Percentiles rank a stretch among this genome's conserved stretches.
Evolutionary conservation across 2,888 invertebrate genomes (phyloP).

Genomic region (Nymphalis urticae): DNA sequence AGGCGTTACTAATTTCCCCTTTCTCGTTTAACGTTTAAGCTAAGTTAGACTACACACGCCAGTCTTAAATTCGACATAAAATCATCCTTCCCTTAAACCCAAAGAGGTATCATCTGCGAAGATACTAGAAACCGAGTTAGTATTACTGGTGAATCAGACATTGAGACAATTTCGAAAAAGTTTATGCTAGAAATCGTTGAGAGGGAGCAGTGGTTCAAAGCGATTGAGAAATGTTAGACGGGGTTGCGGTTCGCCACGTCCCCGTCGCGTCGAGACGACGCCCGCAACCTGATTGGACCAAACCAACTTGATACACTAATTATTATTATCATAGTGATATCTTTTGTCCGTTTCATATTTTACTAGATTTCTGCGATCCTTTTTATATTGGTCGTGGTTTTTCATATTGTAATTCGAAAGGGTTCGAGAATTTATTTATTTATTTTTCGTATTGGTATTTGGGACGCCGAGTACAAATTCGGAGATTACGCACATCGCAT

Average conservation of each 20-base stretch:
- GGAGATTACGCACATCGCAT: conserved; percentile 72
- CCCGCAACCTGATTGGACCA: conserved; percentile 52
- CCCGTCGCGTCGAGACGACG: conserved; percentile 57
- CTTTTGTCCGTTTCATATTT: conserved; percentile 6
- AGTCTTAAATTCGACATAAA: background rate
- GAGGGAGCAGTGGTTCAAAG: conserved; percentile 59
- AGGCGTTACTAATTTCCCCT: background rate
- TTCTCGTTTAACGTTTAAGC: conserved; percentile 1
- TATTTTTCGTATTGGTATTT: conserved; percentile 60
- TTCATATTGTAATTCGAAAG: conserved; percentile 32
- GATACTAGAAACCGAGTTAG: too few relatives aligned
- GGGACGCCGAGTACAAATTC: conserved; percentile 58
- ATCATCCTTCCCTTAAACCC: background rate
- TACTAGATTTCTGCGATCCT: background rate
- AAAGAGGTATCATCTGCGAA: too few relatives aligned
- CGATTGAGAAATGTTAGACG: conserved; percentile 62
- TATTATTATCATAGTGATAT: conserved; percentile 23
- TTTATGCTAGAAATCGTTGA: conserved; percentile 17
- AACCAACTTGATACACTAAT: conserved; percentile 41
- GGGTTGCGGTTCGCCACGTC: conserved; percentile 53
- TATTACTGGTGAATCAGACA: too few relatives aligned
- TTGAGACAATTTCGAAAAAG: background rate
- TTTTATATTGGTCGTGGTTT: background rate
- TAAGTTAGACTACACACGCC: background rate
- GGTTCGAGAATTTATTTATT: conserved; percentile 47